Base-by-base conservation (phyloP, 2,797 vertebrate genomes). In the Sebastolobus altivelis region DNA sequence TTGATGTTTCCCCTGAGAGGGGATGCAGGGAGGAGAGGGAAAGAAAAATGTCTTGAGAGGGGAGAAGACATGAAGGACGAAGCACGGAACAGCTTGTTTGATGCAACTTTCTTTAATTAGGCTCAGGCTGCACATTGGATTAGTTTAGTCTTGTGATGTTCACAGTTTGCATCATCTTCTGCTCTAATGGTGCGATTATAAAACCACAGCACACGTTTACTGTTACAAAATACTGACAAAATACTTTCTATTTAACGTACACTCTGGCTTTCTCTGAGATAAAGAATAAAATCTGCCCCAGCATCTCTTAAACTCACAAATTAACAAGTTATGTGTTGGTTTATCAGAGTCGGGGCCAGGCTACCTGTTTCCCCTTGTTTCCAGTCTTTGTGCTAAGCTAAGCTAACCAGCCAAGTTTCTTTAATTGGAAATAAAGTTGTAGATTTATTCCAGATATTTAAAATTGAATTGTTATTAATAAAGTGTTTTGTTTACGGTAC, bases 151-250 rank as follows among this genome's bases (percentile, higher is more conserved):
- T 6, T 25, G 33, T 14, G 43, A 38, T 38, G 22, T 35, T 65
- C 65, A 29, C 55, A 12, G 31, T 80, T 84, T 84, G 40, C 68
- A 56, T 80, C 65, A 80, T 67, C 40, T 18, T 0, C 55, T 20
- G 20, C 38, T 70, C 35, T 67, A 29, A 66, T 52, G 54, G 72
- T 49, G 33, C 55, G 67, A 43, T 60, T 38, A 77, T 33, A 29
- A 56, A n/a, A 11, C 54, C 20, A 4, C 29, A 40, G 43, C 54
- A 35, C 59, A 20, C 13, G n/a, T 29, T 35, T n/a, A 72, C 18
- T 61, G 29, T 13, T 35, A 43, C 40, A 37, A 55, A 56, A 56
- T 3, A 61, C 29, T 22, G 33, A 54, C 31, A 58, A 54, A 49
- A 43, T 37, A 8, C 65, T 52, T 8, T 80, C 13, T 37, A 9